These are phyloP conservation scores for Paramormyrops kingsleyae DNA, from an alignment of 2,113 vertebrate species.

Conservation along the genomic window DNA sequence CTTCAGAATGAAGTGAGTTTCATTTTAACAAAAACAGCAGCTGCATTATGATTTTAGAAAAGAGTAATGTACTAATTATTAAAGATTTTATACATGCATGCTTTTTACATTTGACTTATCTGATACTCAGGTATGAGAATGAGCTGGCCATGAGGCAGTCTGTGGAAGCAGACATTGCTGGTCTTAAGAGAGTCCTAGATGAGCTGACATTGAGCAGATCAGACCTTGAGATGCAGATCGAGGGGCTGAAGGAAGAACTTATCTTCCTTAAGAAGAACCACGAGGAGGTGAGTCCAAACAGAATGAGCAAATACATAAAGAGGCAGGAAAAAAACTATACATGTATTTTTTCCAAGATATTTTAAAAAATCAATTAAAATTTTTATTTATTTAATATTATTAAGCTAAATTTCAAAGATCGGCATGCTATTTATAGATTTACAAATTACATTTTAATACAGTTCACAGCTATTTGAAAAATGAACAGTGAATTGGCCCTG, in stretches of 20 bases:
- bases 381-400: not conserved
- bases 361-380: not conserved
- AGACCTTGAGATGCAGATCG: not conserved
- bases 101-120: not conserved
- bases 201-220: not conserved
- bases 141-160: slow-evolving; percentile 75
- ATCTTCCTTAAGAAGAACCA: not conserved
- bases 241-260: not conserved
- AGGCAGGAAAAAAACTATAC: not conserved
- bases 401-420: not conserved
- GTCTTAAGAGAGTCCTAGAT: slow-evolving; percentile 24
- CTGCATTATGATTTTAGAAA: not conserved
- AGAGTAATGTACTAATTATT: not conserved
- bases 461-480: not conserved
- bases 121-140: slow-evolving; percentile 64
- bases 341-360: not conserved
- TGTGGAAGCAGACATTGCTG: slow-evolving; percentile 76
- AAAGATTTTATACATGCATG: not conserved
- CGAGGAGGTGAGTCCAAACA: not conserved
- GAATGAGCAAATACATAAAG: not conserved
- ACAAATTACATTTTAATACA: not conserved
- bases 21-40: not conserved
- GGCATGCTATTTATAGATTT: not conserved
- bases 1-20: slow-evolving; percentile 78
- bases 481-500: not conserved